Conservation (phyloP, 2,888 invertebrate species). For the Buathra laborator region DNA sequence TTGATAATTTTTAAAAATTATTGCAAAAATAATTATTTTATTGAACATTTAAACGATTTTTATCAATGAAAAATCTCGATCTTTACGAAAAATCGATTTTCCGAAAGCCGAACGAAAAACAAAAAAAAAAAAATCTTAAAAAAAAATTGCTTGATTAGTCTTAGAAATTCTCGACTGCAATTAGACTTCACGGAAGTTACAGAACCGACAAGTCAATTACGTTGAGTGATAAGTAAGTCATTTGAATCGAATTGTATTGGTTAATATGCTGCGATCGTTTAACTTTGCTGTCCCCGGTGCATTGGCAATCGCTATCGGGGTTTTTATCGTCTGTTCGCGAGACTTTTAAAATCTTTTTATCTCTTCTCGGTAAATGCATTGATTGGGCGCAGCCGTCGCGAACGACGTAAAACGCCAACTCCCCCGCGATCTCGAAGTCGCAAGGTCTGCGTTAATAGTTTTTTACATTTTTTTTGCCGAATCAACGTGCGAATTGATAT, state of each 20-base stretch:
- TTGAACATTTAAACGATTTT: no score
- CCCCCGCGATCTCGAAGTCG: background rate
- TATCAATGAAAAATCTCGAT: no score
- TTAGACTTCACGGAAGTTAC: background rate
- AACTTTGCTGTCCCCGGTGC: background rate
- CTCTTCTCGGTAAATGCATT: background rate
- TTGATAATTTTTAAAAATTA: no score
- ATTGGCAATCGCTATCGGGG: background rate
- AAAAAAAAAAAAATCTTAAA: no score
- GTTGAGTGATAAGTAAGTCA: background rate
- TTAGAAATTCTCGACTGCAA: background rate
- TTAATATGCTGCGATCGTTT: background rate
- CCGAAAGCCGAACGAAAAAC: no score
- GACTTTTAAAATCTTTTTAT: slow-evolving; percentile 18
- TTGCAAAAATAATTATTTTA: no score
- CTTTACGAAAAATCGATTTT: no score
- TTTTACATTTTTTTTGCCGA: background rate
- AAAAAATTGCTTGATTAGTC: background rate
- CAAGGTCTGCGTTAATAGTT: background rate
- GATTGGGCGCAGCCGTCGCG: background rate
- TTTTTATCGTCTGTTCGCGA: background rate
- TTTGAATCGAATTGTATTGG: background rate
- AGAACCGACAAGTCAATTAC: background rate
- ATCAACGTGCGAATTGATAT: no score
- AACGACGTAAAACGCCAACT: background rate